Evolutionary conservation across 2,797 vertebrate species (phyloP), one percentile per base, ranked within the genome.

Genomic region (Cuniculus paca): DNA sequence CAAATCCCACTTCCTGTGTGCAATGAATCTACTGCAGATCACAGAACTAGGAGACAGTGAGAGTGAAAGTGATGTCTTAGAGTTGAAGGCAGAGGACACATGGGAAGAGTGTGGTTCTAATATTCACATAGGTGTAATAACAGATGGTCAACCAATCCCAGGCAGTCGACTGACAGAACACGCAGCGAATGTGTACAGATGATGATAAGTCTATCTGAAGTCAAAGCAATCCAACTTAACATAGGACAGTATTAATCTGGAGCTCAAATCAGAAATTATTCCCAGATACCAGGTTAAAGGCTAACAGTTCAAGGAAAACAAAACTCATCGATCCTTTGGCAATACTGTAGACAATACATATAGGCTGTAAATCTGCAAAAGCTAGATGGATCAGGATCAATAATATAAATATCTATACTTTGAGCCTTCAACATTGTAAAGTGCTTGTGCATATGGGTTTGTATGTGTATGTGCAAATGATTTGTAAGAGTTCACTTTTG

Each of bases 231-330:
- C 48, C 77, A 54, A 10, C 19, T 34, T 42, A 42, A 42, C n/a
- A 94, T n/a, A 77, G 34, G 31, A 65, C 11, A n/a, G 20, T 6
- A 20, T 10, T 92, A 2, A 54, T 86, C 42, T 58, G 45, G 61
- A 90, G 74, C 48, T 34, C 72, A 80, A 81, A 54, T 45, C 61
- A 36, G n/a, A 94, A 83, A 16, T 26, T 81, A 36, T 50, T 81
- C 74, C 81, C 68, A 84, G 70, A 72, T 39, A 94, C 34, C 60
- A 90, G 50, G 14, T 3, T 4, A 31, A 52, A 14, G 10, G 36
- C 2, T 54, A 78, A 87, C 7, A 91, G 14, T 58, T 90, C 31
- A 63, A 78, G 54, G 82, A 60, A 91, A 94, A 94, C n/a, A 58
- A 83, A 63, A 20, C 39, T 87, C 31, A 54, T 20, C 28, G 56